Evolutionary conservation across 2,888 invertebrate genomes (phyloP), one percentile per base, ranked within the genome.

Genomic region (Agelastica alni): DNA sequence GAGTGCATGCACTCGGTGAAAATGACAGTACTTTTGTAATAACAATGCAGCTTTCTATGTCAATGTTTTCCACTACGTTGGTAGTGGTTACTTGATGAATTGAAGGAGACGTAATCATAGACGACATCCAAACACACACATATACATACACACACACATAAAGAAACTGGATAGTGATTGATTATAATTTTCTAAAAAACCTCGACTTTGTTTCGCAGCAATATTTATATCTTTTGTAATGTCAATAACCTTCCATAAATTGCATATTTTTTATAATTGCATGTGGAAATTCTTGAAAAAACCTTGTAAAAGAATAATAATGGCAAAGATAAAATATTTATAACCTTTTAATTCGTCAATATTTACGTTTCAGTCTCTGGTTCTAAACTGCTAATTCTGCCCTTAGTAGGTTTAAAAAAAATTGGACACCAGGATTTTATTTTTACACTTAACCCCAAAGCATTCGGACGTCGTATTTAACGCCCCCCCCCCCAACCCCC

Each of bases 31-130:
- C 28, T 48, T 39, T 6, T 48, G 37, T 9, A 14, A 36, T 48
- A 39, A 48, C 48, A 48, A 39, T 39, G 48, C 18, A 18, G 37
- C 26, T 26, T 48, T 48, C 39, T 34, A 39, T 48, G 48, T 48
- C 48, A 48, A 48, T 48, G 48, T 26, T 26, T 26, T 6, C 9
- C 26, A 7, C 2, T 26, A 7, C 9, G 6, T 26, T 7, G 7
- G 26, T 26, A 7, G 26, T 26, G 26, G 9, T 26, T 26, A 26
- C 26, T 26, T 26, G 1, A n/a, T n/a, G n/a, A n/a, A 9, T 26
- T 26, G 26, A 26, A 26, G 9, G 26, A 3, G 26, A 26, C 2
- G 7, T 9, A 26, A 26, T 2, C 9, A 9, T 6, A 7, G 26
- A 26, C 26, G 9, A 26, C 26, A 9, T 26, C 7, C 9, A 7